Evolutionary conservation across 2,797 vertebrate species (phyloP).

Genomic region (Ceryle rudis): DNA sequence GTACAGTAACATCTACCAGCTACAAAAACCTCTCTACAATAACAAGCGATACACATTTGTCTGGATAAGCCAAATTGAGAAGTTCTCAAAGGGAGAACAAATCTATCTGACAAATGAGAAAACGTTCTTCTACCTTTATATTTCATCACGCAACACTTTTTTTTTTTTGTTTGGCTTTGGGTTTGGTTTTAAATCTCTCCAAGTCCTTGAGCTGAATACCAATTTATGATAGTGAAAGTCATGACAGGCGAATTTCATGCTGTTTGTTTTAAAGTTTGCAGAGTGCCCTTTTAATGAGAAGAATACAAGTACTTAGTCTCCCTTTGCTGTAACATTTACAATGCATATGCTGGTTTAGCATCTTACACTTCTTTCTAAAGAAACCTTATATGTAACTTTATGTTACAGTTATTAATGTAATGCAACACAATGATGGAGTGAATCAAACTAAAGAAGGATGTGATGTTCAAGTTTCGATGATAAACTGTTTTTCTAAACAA

Average conservation of each 20-base stretch:
- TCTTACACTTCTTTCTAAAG: neutral
- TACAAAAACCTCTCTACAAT: neutral
- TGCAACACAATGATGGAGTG: neutral
- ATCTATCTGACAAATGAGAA: neutral
- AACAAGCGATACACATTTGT: neutral
- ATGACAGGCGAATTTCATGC: neutral
- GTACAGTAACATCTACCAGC: neutral
- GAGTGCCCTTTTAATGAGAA: neutral
- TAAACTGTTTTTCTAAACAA: neutral
- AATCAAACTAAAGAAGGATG: neutral
- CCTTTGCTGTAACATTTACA: neutral
- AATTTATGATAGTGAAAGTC: neutral
- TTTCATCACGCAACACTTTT: neutral
- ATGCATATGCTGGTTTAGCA: neutral
- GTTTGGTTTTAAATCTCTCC: neutral
- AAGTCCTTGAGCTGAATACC: neutral
- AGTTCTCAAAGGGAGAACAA: neutral
- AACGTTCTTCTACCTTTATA: neutral
- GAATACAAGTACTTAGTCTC: neutral
- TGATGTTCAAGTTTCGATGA: neutral
- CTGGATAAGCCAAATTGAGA: neutral
- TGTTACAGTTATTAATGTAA: neutral
- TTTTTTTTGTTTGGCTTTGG: neutral
- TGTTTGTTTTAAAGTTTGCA: constrained; percentile 1
- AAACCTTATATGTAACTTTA: neutral